These are phyloP conservation scores for Eriocheir sinensis DNA, from an alignment of 1,140 invertebrate genomes.

Conservation along the genomic window DNA sequence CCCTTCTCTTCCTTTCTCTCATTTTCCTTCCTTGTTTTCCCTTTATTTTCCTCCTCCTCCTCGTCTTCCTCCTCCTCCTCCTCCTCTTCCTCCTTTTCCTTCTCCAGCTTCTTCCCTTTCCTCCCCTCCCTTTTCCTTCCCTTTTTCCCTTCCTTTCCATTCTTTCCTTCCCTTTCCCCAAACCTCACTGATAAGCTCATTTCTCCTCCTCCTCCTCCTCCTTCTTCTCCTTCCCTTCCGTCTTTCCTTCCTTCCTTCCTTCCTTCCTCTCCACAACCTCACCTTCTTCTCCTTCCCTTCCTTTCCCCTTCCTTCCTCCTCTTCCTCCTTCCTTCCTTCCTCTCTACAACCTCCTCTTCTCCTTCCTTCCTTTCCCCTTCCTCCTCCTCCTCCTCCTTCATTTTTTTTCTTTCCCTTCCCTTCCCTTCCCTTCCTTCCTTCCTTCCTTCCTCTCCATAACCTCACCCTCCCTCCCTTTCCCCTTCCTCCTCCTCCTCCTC, in stretches of 20 bases:
- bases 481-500: not conserved
- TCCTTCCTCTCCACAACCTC: not conserved
- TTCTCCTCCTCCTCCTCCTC: not conserved
- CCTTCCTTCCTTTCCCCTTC: not conserved
- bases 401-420: not conserved
- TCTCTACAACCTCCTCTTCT: not conserved
- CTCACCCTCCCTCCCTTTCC: slow-evolving; percentile 80
- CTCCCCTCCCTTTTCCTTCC: not conserved
- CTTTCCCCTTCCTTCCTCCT: not conserved
- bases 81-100: not conserved
- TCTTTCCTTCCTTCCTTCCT: not conserved
- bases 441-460: slow-evolving; percentile 80
- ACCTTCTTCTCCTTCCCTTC: not conserved
- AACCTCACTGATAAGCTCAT: not conserved
- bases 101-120: not conserved
- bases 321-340: slow-evolving; percentile 27
- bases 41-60: not conserved
- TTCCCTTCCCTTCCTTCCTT: not conserved
- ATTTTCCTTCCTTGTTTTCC: slow-evolving; percentile 28
- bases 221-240: not conserved
- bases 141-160: slow-evolving; percentile 2
- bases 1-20: not conserved
- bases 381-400: not conserved
- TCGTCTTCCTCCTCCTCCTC: slow-evolving; percentile 25
- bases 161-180: slow-evolving; percentile 31